These are phyloP conservation scores for Propithecus coquereli DNA, from an alignment of 2,113 vertebrate genomes.

Conservation along the genomic window DNA sequence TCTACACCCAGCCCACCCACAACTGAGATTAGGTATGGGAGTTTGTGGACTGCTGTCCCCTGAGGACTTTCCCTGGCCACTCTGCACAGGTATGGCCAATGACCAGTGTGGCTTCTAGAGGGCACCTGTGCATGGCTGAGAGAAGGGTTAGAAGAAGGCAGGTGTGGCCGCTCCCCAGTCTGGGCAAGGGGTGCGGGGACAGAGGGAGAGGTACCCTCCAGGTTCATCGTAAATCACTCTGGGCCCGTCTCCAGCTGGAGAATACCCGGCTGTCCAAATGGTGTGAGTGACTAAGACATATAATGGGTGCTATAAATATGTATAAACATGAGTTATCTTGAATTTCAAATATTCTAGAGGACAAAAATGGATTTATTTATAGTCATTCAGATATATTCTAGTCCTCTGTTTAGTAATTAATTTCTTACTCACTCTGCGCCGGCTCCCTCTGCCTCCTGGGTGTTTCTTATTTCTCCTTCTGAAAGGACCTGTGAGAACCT, in stretches of 20 bases:
- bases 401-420: neutral
- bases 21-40: neutral
- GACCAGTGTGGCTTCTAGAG: rapidly evolving
- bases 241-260: neutral
- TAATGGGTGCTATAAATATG: neutral
- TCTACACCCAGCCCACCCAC: too few relatives aligned
- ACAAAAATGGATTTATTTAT: neutral
- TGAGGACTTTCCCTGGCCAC: neutral
- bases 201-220: neutral
- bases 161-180: rapidly evolving
- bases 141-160: neutral
- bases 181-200: rapidly evolving
- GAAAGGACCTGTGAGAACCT: rapidly evolving
- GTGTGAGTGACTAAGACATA: neutral
- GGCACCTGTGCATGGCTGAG: neutral
- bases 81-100: neutral
- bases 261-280: neutral
- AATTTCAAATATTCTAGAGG: neutral
- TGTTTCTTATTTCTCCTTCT: neutral
- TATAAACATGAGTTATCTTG: neutral
- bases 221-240: rapidly evolving
- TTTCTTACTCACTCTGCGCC: neutral
- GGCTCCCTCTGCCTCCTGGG: neutral
- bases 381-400: neutral
- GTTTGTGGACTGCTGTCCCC: neutral